Conservation (phyloP, 2,113 vertebrate genomes). For the Scartelaos histophorus region DNA sequence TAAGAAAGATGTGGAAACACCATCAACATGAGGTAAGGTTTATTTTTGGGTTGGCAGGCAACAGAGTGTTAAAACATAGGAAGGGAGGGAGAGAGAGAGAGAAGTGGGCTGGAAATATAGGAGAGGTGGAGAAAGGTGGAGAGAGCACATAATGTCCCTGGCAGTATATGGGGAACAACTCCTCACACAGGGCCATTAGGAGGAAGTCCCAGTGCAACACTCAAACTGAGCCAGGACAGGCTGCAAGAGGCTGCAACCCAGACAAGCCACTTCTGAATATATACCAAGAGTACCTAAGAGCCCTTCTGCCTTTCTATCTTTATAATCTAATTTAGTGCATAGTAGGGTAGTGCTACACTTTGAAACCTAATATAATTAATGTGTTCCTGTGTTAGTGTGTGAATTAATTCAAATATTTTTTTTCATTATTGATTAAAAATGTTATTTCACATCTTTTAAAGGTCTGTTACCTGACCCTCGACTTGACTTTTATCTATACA, state of each 20-base stretch:
- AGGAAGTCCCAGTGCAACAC: conserved; percentile 45
- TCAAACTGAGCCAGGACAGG: conserved; percentile 10
- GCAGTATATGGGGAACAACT: conserved; percentile 49
- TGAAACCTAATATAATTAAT: neutral
- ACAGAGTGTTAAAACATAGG: conserved; percentile 51
- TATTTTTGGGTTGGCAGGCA: conserved; percentile 69
- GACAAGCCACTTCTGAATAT: conserved; percentile 19
- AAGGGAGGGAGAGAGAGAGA: neutral
- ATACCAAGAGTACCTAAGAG: conserved; percentile 12
- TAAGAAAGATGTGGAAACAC: conserved; percentile 53
- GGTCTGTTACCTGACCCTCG: too few relatives aligned
- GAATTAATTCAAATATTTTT: too few relatives aligned
- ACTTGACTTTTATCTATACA: too few relatives aligned
- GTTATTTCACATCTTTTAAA: too few relatives aligned
- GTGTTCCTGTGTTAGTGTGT: neutral
- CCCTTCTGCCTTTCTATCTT: neutral
- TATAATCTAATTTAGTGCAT: neutral
- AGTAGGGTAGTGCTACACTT: neutral
- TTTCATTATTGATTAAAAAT: too few relatives aligned
- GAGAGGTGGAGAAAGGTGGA: conserved; percentile 10
- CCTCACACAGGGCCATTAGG: conserved; percentile 45
- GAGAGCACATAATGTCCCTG: conserved; percentile 65
- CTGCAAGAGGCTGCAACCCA: conserved; percentile 6
- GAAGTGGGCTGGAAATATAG: conserved; percentile 14
- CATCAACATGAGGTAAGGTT: conserved; percentile 57